phyloP scores from a whole-genome alignment of 2,797 vertebrate species.

The Gallinago solitaria region DNA sequence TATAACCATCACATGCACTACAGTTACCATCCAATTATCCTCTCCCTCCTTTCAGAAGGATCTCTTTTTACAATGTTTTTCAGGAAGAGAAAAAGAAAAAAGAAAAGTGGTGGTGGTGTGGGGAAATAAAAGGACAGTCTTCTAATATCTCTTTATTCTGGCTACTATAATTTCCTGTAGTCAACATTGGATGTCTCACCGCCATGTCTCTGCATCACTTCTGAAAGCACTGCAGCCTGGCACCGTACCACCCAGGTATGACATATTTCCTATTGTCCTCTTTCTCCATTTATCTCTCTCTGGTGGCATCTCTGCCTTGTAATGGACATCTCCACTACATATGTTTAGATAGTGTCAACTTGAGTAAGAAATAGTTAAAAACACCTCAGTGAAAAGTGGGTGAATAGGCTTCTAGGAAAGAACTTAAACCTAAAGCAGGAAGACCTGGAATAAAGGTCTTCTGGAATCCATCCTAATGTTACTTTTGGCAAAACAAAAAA shows the following conservation, averaged over 20 bases:
- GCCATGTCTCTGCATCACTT: background rate
- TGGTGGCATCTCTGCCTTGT: background rate
- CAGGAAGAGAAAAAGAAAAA: background rate
- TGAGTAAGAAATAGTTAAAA: background rate
- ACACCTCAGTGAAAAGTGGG: background rate
- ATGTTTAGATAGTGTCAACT: background rate
- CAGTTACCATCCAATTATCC: background rate
- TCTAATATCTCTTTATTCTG: background rate
- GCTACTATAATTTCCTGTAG: background rate
- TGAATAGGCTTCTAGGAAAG: background rate
- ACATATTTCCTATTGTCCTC: background rate
- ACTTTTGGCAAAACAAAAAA: background rate
- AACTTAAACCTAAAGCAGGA: background rate
- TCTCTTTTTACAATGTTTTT: background rate
- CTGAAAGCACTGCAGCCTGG: background rate
- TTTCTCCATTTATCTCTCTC: background rate
- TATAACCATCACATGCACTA: background rate
- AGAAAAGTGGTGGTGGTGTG: too few species aligned
- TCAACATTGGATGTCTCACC: background rate
- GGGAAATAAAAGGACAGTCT: rapidly evolving
- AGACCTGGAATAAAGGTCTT: background rate
- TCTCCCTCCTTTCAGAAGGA: background rate
- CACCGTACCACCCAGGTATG: background rate
- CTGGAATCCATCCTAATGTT: background rate
- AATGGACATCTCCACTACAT: background rate